Percentiles rank a stretch among this genome's conserved stretches.
Evolutionary conservation across 2,888 invertebrate species (phyloP).

Genomic region (Thecophora atra): DNA sequence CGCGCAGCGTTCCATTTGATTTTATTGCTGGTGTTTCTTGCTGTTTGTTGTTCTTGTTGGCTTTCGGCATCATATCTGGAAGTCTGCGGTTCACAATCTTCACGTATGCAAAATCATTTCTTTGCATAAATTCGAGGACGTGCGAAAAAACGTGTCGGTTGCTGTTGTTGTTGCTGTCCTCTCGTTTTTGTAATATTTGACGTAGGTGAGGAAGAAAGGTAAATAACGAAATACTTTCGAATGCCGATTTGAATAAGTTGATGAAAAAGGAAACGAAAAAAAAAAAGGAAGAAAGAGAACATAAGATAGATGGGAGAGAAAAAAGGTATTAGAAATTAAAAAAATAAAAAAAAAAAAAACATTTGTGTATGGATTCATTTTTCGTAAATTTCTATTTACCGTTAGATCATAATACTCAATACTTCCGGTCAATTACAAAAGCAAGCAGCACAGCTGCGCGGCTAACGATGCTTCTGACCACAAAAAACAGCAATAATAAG

Average conservation of each 20-base stretch:
- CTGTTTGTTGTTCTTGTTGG: conserved; percentile 25
- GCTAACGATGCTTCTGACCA: neutral
- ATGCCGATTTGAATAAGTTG: too few relatives aligned
- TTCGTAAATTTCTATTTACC: neutral
- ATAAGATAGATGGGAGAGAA: too few relatives aligned
- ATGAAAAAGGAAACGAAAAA: too few relatives aligned
- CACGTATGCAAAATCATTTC: neutral
- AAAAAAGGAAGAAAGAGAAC: too few relatives aligned
- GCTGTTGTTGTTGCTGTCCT: neutral
- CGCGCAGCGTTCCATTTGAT: neutral
- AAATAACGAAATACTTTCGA: too few relatives aligned
- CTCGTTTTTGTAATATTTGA: neutral
- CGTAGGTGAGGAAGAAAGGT: too few relatives aligned
- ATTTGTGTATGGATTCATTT: too few relatives aligned
- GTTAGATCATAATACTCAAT: neutral
- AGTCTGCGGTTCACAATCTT: too few relatives aligned
- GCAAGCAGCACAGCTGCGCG: conserved; percentile 7
- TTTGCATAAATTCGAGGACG: neutral
- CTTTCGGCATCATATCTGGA: neutral
- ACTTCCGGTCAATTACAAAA: conserved; percentile 17
- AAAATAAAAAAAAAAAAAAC: neutral
- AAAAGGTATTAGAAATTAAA: neutral
- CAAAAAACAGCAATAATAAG: conserved; percentile 1
- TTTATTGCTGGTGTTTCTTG: conserved; percentile 15
- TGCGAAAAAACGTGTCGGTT: neutral